Evolutionary conservation across 2,797 vertebrate species (phyloP).

Genomic region (Moxostoma hubbsi): DNA sequence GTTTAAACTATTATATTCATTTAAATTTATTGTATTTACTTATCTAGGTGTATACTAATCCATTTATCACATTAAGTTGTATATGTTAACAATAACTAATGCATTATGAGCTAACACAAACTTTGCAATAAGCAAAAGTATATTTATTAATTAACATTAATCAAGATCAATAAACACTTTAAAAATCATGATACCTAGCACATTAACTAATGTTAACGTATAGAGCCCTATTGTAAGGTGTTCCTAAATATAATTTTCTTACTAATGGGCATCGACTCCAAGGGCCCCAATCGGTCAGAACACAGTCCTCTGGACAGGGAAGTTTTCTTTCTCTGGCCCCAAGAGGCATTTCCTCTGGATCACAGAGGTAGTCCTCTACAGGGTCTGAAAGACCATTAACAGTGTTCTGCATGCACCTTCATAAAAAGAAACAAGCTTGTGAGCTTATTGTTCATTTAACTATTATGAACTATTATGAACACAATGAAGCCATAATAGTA

Average conservation of each 20-base stretch:
- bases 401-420: conserved; percentile 95
- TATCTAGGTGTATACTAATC: no score
- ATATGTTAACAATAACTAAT: no score
- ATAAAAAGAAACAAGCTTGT: conserved; percentile 5
- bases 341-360: conserved; percentile 95
- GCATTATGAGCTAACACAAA: no score
- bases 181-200: no score
- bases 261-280: conserved; percentile 92
- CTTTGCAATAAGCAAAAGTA: no score
- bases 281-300: conserved; percentile 89
- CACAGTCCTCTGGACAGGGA: conserved; percentile 94
- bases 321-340: conserved; percentile 91
- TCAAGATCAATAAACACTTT: no score
- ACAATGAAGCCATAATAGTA: no score
- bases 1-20: background rate
- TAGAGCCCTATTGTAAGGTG: no score
- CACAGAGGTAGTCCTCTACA: conserved; percentile 96
- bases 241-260: conserved; percentile 52
- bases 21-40: no score
- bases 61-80: no score
- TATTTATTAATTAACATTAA: no score
- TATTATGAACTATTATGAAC: background rate
- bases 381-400: conserved; percentile 93
- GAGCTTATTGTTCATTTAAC: background rate
- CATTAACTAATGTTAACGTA: no score